Evolutionary conservation across 2,797 vertebrate genomes (phyloP).

Genomic region (Glossophaga mutica): DNA sequence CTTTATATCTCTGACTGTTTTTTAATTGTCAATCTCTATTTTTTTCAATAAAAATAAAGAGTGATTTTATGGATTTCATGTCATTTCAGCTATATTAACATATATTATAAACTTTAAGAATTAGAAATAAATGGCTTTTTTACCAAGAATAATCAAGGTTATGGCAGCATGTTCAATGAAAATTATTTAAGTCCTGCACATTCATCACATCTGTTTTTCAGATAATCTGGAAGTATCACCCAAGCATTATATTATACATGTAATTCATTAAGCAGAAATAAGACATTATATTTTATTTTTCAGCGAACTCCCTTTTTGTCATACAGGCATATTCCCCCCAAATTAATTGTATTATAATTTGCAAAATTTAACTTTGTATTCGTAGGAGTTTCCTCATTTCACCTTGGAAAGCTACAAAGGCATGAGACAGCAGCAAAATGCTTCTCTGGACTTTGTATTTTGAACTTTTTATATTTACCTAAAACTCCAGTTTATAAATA

Average conservation of each 20-base stretch:
- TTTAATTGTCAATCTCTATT: too few species aligned
- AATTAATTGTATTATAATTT: neutral
- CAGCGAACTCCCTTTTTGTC: neutral
- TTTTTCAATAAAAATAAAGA: slow-evolving; percentile 65
- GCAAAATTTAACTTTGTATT: neutral
- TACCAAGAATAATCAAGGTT: neutral
- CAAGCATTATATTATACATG: neutral
- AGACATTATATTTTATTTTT: neutral
- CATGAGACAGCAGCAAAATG: neutral
- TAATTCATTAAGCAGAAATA: neutral
- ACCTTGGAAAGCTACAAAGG: neutral
- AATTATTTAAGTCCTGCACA: neutral
- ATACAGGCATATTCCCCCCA: neutral
- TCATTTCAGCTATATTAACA: slow-evolving; percentile 62
- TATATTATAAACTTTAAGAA: slow-evolving; percentile 66
- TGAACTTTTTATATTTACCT: slow-evolving; percentile 30
- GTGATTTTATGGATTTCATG: slow-evolving; percentile 65
- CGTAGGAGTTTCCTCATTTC: neutral
- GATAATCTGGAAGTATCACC: neutral
- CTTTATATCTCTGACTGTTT: too few species aligned
- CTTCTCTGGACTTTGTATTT: neutral
- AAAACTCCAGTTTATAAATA: slow-evolving; percentile 22
- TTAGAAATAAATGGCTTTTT: slow-evolving; percentile 55
- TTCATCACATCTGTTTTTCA: neutral
- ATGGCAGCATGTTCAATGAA: neutral